Base-by-base conservation (phyloP, 53 echinoderm and acorn worm genomes). In the Henricia sp. region DNA sequence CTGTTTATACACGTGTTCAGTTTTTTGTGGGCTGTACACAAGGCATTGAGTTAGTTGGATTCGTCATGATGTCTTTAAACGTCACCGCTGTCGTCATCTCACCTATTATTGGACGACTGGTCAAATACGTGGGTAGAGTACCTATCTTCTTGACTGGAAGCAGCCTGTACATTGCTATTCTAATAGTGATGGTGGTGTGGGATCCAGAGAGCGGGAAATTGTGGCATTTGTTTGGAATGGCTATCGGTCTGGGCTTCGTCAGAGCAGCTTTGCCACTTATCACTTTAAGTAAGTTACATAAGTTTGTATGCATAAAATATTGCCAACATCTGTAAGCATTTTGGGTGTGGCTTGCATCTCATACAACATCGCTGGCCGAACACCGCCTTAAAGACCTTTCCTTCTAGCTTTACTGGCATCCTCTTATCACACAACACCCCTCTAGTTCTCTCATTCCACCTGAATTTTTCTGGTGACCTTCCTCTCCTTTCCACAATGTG, bases 21-120 rank as follows among this genome's bases (percentile, higher is more conserved):
- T 68, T 41, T 42, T 68, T 68, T 21, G 42, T 68, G 36, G 68
- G 68, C 21, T 68, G 68, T 26, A 68, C 68, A 8, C 42, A 68
- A 10, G 68, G 68, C 68, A 68, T 68, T 36, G 20, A 68, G 42
- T 4, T 43, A 2, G 42, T 68, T 4, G 68, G 68, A 4, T 68
- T 41, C 24, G 68, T 68, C 24, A 29, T 11, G 41, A 13, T 42
- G 42, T 14, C 68, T 13, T 0, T 68, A 2, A 41, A 68, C 42
- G 1, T 68, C 41, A 41, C 24, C 1, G 68, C 21, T 9, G 42
- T 21, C 5, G 3, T 68, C 6, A 2, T 40, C 25, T 39, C 68
- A 6, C 34, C 25, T 26, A 14, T 42, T 6, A 39, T 68, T 4
- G 68, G 68, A 1, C 68, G 68, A 20, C 42, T 68, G 41, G 43